A percentile compares a stretch with the other conserved stretches of the same genome.
Evolutionary conservation across 2,797 vertebrate genomes (phyloP).

Genomic region (Parauchenoglanis punctatus): DNA sequence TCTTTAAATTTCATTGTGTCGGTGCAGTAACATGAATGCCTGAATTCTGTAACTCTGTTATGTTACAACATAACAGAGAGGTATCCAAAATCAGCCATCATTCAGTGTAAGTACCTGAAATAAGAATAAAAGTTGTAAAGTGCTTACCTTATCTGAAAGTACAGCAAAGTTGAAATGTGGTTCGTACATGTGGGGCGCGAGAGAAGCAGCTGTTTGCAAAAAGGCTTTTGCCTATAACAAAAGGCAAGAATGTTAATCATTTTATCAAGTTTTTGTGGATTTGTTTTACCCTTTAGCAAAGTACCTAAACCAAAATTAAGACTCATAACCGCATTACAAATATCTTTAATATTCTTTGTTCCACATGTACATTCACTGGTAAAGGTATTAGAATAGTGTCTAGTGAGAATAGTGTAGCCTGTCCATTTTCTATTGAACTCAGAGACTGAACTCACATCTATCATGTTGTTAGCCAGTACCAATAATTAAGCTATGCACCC

Average conservation of each 20-base stretch:
- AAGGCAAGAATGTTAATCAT: conserved; percentile 8
- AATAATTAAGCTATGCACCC: background rate
- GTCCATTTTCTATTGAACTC: background rate
- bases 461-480: background rate
- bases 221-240: conserved; percentile 88
- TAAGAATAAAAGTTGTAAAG: background rate
- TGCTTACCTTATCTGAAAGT: conserved; percentile 90
- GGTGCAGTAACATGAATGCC: background rate
- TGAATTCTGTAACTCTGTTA: background rate
- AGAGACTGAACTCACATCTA: background rate
- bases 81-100: background rate
- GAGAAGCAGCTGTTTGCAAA: conserved; percentile 83
- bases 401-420: background rate
- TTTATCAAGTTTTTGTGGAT: background rate
- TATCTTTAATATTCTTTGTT: background rate
- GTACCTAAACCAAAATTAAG: background rate
- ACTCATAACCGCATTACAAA: background rate
- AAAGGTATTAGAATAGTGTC: background rate
- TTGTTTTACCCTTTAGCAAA: background rate
- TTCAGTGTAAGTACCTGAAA: background rate
- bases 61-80: background rate
- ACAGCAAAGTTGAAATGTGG: conserved; percentile 93
- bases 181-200: conserved; percentile 94
- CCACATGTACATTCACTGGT: background rate
- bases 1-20: background rate